Evolutionary conservation across 64 coral and sea anemone species (phyloP), one percentile per base, ranked within the genome.

Genomic region (Pocillopora damicornis): DNA sequence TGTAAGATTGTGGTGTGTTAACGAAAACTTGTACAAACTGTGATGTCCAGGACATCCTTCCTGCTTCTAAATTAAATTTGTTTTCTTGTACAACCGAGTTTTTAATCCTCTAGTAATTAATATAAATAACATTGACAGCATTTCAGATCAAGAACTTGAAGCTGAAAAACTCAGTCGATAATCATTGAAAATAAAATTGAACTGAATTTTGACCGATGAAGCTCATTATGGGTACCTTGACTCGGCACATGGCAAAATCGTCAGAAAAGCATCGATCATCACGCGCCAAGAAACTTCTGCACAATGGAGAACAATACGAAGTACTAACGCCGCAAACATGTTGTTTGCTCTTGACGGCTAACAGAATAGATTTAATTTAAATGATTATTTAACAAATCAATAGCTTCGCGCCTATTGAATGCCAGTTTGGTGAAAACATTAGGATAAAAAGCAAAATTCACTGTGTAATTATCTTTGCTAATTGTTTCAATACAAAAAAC

Each of bases 11-110:
- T 20, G 81, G 81, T 83, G 7, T 13, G 75, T 37, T 45, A 68
- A 83, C 35, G 13, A 83, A 83, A 56, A 42, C 81, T 83, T 83
- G 81, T 25, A 83, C 36, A 83, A 83, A 83, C 81, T 83, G 35
- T 83, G 61, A 83, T 56, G 63, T 69, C 81, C 81, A 37, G 13
- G 1, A 37, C 62, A 68, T 83, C 63, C 30, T 83, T 83, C 81
- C 81, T 83, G 81, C 11, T 83, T 30, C 15, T 10, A 83, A 83
- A 68, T 83, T 83, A 23, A 68, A 83, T 69, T 69, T 83, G 36
- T 81, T 8, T 69, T 16, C 37, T 15, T 18, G 64, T 8, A 15
- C 18, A 4, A 22, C 5, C 64, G 22, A 20, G 22, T 18, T 22
- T 18, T 7, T 20, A 15, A n/a, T 67, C 16, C 16, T 67, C 22